These are phyloP conservation scores for Chionoecetes opilio DNA, from an alignment of 1,140 invertebrate species.

Conservation along the genomic window DNA sequence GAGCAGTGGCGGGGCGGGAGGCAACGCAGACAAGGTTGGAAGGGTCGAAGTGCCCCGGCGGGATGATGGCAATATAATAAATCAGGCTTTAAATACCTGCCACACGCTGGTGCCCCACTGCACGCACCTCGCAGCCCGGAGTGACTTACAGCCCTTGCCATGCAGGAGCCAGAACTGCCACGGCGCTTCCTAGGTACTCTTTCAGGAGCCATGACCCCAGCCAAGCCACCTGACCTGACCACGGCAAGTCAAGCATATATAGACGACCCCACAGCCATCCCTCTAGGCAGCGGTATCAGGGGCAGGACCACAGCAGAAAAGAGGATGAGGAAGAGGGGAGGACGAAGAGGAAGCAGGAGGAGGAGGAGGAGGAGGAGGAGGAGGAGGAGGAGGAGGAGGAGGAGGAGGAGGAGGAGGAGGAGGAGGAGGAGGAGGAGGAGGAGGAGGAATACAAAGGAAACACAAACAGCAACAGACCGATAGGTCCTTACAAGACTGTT, in stretches of 20 bases:
- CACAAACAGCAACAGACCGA: no score
- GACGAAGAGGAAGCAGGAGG: not conserved
- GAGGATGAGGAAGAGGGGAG: no score
- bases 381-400: not conserved
- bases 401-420: not conserved
- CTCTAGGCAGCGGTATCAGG: no score
- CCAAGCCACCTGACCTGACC: not conserved
- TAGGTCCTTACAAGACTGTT: no score
- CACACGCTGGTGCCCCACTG: not conserved
- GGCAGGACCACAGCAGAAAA: no score
- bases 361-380: not conserved
- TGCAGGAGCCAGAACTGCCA: not conserved
- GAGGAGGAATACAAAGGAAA: no score
- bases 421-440: not conserved
- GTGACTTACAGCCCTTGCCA: not conserved
- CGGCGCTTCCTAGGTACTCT: not conserved
- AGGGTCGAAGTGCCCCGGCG: not conserved
- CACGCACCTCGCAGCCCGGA: not conserved
- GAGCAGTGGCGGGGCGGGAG: not conserved
- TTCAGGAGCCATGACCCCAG: not conserved
- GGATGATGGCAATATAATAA: slow-evolving; percentile 2
- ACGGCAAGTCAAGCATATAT: no score
- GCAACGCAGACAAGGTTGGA: not conserved
- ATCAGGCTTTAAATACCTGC: not conserved
- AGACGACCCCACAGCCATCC: no score